Conservation (phyloP, 1,140 invertebrate genomes). For the Tigriopus japonicus region DNA sequence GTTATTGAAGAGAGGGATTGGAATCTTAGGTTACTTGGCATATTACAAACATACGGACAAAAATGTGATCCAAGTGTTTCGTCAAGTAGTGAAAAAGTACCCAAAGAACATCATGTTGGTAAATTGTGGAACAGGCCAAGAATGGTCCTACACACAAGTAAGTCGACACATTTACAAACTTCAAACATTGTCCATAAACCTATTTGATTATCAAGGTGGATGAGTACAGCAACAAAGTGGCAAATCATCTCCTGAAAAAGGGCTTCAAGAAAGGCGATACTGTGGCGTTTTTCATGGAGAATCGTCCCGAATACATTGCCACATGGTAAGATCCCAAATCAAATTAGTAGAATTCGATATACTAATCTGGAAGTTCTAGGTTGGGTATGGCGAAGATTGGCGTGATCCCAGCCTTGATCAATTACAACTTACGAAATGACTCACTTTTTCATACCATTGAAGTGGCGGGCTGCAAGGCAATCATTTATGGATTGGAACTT, state of each 20-base stretch:
- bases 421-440: conserved; percentile 55
- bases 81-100: background rate
- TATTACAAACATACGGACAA: background rate
- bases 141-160: background rate
- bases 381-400: conserved; percentile 32
- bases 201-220: background rate
- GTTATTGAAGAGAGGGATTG: background rate
- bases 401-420: conserved; percentile 63
- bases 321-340: conserved; percentile 24
- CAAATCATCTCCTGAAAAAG: background rate
- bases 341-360: too few relatives aligned
- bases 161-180: too few relatives aligned
- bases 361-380: too few relatives aligned
- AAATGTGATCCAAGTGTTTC: background rate
- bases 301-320: conserved; percentile 29
- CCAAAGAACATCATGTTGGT: background rate
- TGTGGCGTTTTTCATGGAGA: conserved; percentile 37
- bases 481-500: conserved; percentile 55
- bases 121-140: background rate
- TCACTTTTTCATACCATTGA: conserved; percentile 59
- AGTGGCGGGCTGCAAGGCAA: conserved; percentile 53
- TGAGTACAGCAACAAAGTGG: background rate
- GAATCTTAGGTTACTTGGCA: background rate
- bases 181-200: background rate
- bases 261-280: conserved; percentile 28